Evolutionary conservation across 2,113 vertebrate genomes (phyloP).

Genomic region (Elephas maximus): DNA sequence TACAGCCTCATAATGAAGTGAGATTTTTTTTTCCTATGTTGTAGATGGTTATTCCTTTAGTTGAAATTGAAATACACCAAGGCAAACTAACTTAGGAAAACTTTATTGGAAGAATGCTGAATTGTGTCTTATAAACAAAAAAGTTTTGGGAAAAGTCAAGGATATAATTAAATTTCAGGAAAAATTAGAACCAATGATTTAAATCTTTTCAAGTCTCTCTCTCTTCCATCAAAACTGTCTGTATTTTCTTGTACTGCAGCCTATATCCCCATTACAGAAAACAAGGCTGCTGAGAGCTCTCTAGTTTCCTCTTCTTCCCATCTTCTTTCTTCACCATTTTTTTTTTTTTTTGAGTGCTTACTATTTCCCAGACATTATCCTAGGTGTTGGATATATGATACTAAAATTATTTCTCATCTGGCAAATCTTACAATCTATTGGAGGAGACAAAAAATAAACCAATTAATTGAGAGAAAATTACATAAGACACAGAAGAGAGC

Average conservation of each 20-base stretch:
- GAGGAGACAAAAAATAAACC: neutral
- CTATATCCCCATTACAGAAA: neutral
- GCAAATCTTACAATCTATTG: neutral
- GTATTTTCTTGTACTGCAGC: neutral
- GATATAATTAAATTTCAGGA: neutral
- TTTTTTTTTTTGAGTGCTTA: neutral
- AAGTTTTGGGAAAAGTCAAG: neutral
- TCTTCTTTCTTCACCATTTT: neutral
- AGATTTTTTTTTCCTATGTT: neutral
- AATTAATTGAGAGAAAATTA: neutral
- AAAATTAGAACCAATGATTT: neutral
- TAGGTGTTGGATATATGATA: neutral
- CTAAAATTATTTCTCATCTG: neutral
- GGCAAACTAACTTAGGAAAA: neutral
- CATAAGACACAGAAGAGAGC: neutral
- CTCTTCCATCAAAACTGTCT: neutral
- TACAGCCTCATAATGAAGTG: neutral
- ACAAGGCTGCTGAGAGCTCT: neutral
- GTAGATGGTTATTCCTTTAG: neutral
- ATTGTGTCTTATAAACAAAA: neutral
- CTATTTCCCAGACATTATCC: neutral
- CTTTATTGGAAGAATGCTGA: neutral
- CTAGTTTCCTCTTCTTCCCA: neutral
- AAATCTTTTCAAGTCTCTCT: neutral
- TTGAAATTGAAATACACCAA: neutral